phyloP scores from a whole-genome alignment of 2,113 vertebrate genomes.

The Mus pahari region DNA sequence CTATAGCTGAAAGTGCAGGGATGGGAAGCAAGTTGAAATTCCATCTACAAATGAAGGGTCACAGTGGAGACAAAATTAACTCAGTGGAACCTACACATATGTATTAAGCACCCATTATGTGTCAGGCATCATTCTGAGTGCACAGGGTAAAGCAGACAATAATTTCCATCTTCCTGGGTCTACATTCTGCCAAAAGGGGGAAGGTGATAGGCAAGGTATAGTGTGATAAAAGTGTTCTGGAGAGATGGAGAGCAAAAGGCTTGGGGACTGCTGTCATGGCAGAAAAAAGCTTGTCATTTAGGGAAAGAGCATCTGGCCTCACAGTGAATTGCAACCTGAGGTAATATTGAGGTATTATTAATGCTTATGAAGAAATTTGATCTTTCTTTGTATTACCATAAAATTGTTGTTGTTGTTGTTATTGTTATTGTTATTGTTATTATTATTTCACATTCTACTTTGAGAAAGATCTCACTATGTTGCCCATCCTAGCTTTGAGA shows the following conservation, averaged over 20 bases:
- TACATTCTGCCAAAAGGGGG: neutral
- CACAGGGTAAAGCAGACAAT: conserved; percentile 11
- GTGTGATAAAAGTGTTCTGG: neutral
- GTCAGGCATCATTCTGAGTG: neutral
- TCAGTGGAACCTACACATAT: neutral
- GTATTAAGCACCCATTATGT: neutral
- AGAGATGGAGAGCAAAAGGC: neutral
- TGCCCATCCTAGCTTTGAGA: neutral
- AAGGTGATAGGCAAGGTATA: neutral
- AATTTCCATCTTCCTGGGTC: neutral
- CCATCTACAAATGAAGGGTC: neutral
- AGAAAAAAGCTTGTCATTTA: neutral
- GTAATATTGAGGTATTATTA: neutral
- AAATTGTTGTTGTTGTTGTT: neutral
- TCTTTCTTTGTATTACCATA: neutral
- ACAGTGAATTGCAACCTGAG: neutral
- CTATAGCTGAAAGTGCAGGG: conserved; percentile 56
- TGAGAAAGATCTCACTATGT: neutral
- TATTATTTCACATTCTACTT: neutral
- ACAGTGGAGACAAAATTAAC: neutral
- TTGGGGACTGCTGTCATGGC: neutral
- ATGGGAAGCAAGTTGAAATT: neutral
- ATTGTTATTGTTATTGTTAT: neutral
- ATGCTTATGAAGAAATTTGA: neutral
- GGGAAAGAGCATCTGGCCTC: neutral